phyloP scores from a whole-genome alignment of 2,888 invertebrate species.

The Tyria jacobaeae region DNA sequence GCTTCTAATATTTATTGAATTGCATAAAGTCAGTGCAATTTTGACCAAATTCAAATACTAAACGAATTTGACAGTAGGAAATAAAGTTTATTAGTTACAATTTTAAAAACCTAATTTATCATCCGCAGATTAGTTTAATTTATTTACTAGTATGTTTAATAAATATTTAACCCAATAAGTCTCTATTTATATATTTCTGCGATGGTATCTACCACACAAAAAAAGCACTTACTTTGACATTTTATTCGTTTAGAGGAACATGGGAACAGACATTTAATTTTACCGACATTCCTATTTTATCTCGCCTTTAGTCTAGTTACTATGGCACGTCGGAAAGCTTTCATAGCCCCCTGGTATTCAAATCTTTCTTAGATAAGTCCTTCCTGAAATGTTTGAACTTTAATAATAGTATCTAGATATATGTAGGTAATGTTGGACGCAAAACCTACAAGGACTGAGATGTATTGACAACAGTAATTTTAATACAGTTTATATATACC shows the following conservation, averaged over 20 bases:
- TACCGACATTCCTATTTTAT: not conserved
- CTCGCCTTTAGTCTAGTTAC: too few relatives aligned
- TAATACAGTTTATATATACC: too few relatives aligned
- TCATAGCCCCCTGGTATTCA: too few relatives aligned
- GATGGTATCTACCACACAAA: not conserved
- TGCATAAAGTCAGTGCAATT: conserved; percentile 4
- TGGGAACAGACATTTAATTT: not conserved
- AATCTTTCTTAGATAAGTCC: too few relatives aligned
- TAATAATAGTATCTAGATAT: not conserved
- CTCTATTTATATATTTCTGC: not conserved
- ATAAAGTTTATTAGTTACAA: not conserved
- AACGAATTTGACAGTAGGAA: not conserved
- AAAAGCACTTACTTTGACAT: not conserved
- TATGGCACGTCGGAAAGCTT: too few relatives aligned
- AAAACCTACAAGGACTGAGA: too few relatives aligned
- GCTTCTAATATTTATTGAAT: not conserved
- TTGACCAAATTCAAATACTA: conserved; percentile 7
- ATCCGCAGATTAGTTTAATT: not conserved
- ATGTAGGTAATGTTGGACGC: too few relatives aligned
- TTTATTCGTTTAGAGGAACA: not conserved
- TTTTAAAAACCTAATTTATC: not conserved
- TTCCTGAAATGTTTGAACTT: too few relatives aligned
- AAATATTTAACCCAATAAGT: not conserved
- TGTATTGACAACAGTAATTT: too few relatives aligned
- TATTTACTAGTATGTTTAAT: not conserved